Base-by-base conservation (phyloP, 2,888 invertebrate species). In the Serrognathus titanus region DNA sequence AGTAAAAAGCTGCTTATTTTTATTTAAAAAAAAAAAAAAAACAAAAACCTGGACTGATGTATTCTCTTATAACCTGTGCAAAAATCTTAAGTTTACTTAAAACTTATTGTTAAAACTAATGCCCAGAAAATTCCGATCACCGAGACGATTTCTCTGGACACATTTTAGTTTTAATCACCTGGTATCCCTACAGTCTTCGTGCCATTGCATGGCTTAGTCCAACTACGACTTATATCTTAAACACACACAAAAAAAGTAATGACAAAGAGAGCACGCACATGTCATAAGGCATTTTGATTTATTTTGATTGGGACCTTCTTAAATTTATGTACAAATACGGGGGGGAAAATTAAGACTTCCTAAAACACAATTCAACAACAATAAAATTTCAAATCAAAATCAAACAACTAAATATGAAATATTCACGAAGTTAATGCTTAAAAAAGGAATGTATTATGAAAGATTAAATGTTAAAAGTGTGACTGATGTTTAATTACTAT, bases 121-220 rank as follows among this genome's bases (percentile, higher is more conserved):
- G 55, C 45, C 50, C 50, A 55, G 55, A 55, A 45, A 50, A 55
- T 39, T 11, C 10, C 11, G 12, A 13, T 12, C 37, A 43, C n/a
- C 40, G 35, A 41, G 40, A 11, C 24, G 38, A 43, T 41, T 52
- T 52, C 37, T 51, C 38, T 52, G 48, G 52, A 52, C 52, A 41
- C 39, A 36, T 40, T 35, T 35, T 35, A 48, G 56, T 64, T 70
- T 68, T 70, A 70, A 73, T 74, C 72, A 75, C 75, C 75, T 76
- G 76, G 74, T 75, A 75, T 72, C 65, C 75, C 75, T 73, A 73
- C 75, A 77, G 75, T 75, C 76, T 77, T 75, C 39, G 16, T 46
- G 20, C 39, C 31, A 40, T 50, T 51, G 38, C 35, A 55, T 61
- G 63, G 60, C 60, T 57, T 59, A 53, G 53, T 55, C 60, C 57